These are phyloP conservation scores for Pseudopleuronectes americanus DNA, from an alignment of 2,797 vertebrate genomes.

Conservation along the genomic window DNA sequence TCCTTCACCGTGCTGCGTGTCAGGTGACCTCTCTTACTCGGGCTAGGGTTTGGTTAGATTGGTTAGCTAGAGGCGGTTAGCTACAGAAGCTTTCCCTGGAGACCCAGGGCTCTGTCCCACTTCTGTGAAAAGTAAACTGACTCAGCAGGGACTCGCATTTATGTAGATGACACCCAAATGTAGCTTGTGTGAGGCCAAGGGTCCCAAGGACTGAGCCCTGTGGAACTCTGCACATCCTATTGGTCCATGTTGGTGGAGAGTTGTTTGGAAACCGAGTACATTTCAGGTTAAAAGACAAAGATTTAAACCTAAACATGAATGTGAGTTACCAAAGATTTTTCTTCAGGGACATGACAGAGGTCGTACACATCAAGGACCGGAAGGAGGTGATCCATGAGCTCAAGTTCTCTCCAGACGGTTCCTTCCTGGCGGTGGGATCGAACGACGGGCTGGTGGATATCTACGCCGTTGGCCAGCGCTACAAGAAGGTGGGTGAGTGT, in stretches of 20 bases:
- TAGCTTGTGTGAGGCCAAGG: no score
- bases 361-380: slow-evolving; percentile 96
- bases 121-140: no score
- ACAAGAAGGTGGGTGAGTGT: slow-evolving; percentile 96
- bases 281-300: not conserved
- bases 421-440: slow-evolving; percentile 93
- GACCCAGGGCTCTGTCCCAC: no score
- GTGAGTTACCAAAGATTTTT: not conserved
- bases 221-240: not conserved
- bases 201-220: not conserved
- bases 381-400: slow-evolving; percentile 98
- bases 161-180: no score
- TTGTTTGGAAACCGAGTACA: not conserved
- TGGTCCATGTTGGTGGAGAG: not conserved
- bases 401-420: slow-evolving; percentile 95
- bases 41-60: not conserved
- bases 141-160: no score
- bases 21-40: slow-evolving; percentile 70
- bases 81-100: no score
- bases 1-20: slow-evolving; percentile 97
- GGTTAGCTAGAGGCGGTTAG: not conserved
- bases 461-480: slow-evolving; percentile 92
- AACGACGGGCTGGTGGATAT: slow-evolving; percentile 93
- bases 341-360: slow-evolving; percentile 96
- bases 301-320: not conserved